Base-by-base conservation (phyloP, 2,888 invertebrate species). In the Pyrrhia umbra region DNA sequence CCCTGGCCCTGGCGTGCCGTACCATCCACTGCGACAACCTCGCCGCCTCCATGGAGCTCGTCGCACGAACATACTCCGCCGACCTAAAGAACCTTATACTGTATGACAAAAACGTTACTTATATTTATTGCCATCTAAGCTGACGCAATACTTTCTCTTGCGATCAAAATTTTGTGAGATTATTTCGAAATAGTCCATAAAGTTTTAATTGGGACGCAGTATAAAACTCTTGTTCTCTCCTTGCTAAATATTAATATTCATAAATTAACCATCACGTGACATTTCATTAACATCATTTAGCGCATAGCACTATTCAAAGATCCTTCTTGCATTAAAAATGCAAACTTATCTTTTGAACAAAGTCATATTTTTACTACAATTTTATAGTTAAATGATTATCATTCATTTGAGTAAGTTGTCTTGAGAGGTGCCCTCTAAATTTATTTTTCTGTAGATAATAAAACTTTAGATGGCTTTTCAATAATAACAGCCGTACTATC, bases 21-120 rank as follows among this genome's bases (percentile, higher is more conserved):
- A 98, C 98, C 56, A 95, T 98, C 57, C 96, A 97, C 91, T 98
- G 98, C 84, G 98, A 99, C 82, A 98, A 98, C 92, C 96, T 99
- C 81, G 96, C 97, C 85, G 96, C 97, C 9, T 98, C 98, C 60
- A 96, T 99, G 90, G 98, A 99, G 77, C 96, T 98, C 76, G 97
- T 99, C 79, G 96, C 98, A 64, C 96, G 98, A 82, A 97, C 97
- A 81, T 99, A 99, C 95, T 99, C 99, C 39, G 95, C 97, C 16
- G 99, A 99, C 95, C 96, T 99, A 86, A 97, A 98, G 90, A 99
- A 99, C 94, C 96, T 99, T 71, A 98, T 99, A 86, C 95, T 98
- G 98, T 99, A 95, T 91, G 96, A 62, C 57, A 30, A 47, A 43
- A 42, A 46, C 39, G 18, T 63, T 76, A 56, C 46, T 20, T 34